Conservation (phyloP, 2,888 invertebrate genomes). For the Strigamia maritima region DNA sequence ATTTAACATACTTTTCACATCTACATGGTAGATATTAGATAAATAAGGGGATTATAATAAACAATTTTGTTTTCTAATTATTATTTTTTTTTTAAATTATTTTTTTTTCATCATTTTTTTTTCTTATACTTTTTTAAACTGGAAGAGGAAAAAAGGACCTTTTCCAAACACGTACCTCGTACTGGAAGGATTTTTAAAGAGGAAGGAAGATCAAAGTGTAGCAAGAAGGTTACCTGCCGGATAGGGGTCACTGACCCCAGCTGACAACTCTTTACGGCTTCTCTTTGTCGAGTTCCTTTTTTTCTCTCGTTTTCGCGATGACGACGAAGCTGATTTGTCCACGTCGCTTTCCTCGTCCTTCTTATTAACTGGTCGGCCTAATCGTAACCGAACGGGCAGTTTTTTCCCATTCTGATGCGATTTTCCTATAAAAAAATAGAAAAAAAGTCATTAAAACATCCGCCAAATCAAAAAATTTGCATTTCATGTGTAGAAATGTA, state of each 20-base stretch:
- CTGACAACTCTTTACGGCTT: slow-evolving; percentile 2
- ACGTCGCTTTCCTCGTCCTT: background rate
- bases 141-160: background rate
- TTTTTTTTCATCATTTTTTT: too few relatives aligned
- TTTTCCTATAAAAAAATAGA: background rate
- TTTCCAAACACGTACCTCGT: background rate
- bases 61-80: background rate
- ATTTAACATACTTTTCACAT: background rate
- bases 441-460: background rate
- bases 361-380: slow-evolving; percentile 22
- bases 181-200: slow-evolving; percentile 6
- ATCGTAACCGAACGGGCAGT: slow-evolving; percentile 34
- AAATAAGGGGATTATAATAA: background rate
- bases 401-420: slow-evolving; percentile 8
- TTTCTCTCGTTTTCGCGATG: background rate
- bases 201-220: slow-evolving; percentile 23
- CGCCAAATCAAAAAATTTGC: background rate
- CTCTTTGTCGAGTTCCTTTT: background rate
- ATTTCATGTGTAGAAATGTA: background rate
- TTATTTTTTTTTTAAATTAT: too few relatives aligned
- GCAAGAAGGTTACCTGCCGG: slow-evolving; percentile 19
- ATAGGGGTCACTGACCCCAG: slow-evolving; percentile 1
- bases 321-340: background rate
- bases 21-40: slow-evolving; percentile 1
- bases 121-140: background rate